Evolutionary conservation across 2,888 invertebrate genomes (phyloP), one percentile per base, ranked within the genome.

Genomic region (Chromoteleia sp.): DNA sequence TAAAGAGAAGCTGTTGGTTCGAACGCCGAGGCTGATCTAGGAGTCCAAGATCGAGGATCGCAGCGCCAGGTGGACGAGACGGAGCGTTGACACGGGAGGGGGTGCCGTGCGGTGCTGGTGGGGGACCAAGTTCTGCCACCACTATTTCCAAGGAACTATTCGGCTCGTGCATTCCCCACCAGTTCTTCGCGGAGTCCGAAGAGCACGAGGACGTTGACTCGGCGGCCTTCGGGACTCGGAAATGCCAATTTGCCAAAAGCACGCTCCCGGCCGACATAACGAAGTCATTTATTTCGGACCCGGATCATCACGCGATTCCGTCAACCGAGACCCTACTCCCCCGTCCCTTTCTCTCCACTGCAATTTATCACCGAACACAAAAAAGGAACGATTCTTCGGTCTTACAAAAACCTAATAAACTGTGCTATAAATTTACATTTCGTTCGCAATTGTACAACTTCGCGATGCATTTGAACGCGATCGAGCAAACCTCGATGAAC

Each of bases 181-280:
- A 68, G 63, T 59, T 52, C 79, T 63, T 81, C 78, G 81, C 75
- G 80, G 80, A 81, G 85, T 83, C 82, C 85, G 86, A 85, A 87
- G 87, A 85, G 85, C 86, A 86, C 85, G 88, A 87, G 88, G 89
- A 85, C 89, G 88, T 88, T 89, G 88, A 89, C 89, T 87, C 88
- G 86, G 81, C 87, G 87, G 87, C 87, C 88, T 88, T 88, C 88
- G 85, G 79, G 71, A 68, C 70, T 77, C 77, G 74, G 73, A 80
- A 81, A 79, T 76, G 81, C 77, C 70, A 79, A 81, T 83, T 81
- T 77, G 75, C 81, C 78, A 77, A 78, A 75, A 77, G 61, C 75
- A 58, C 25, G 30, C 61, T 58, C 50, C 58, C 75, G 71, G 14
- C 25, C 68, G 48, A 71, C 58, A 56, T 56, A 56, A 77, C 36